These are phyloP conservation scores for Dolichotis patagonum DNA, from an alignment of 2,113 vertebrate species.

Conservation along the genomic window DNA sequence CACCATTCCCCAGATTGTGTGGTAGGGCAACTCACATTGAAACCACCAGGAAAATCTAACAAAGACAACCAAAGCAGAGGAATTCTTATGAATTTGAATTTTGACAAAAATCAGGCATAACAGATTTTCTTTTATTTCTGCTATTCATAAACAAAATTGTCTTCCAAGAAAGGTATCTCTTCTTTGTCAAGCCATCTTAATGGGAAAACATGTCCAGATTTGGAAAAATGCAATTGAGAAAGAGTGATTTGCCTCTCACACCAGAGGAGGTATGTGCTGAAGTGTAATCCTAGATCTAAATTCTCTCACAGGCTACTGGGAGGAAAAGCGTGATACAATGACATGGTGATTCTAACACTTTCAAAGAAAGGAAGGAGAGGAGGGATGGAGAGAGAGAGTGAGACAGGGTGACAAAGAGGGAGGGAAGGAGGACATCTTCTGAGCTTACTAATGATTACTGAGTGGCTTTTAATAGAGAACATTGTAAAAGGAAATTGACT, in stretches of 20 bases:
- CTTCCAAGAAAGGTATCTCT: background rate
- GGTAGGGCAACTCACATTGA: background rate
- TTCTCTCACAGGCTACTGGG: background rate
- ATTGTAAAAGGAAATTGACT: background rate
- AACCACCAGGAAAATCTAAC: background rate
- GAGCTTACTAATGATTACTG: background rate
- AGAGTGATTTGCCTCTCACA: background rate
- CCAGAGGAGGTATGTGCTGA: background rate
- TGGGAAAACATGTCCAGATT: background rate
- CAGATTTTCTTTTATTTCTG: background rate
- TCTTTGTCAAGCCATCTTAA: background rate
- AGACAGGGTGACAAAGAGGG: too few relatives aligned
- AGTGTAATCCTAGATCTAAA: background rate
- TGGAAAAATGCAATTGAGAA: background rate
- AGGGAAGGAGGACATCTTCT: background rate
- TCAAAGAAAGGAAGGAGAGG: background rate
- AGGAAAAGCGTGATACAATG: background rate
- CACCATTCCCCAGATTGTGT: too few relatives aligned
- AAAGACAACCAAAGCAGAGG: background rate
- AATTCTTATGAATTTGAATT: background rate
- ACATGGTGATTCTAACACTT: background rate
- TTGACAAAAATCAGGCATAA: background rate
- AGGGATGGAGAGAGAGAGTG: background rate
- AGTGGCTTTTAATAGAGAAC: background rate
- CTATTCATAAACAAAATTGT: background rate